Evolutionary conservation across 2,797 vertebrate genomes (phyloP), one percentile per base, ranked within the genome.

Genomic region (Darevskia mixta): DNA sequence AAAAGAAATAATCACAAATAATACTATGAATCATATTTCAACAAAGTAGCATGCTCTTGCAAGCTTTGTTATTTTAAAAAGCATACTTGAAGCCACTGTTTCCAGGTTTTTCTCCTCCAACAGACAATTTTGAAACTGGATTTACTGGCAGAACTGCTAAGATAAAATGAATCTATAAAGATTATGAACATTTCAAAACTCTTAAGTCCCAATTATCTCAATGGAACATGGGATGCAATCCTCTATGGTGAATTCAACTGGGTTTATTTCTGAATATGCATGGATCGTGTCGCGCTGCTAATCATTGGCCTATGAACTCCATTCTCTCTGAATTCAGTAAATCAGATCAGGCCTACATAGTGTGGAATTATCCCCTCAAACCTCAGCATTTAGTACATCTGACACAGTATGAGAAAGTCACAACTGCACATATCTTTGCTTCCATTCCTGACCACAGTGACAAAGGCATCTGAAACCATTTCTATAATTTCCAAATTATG

Each of bases 401-500:
- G 55, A 11, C n/a, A 35, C 20, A 41, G 35, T 10, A 41, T 38
- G 25, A 81, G 61, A 23, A 66, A 81, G 23, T 25, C 32, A 64
- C 27, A 66, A 45, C 38, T 67, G 29, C 61, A 61, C 29, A 78
- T 32, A 9, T 77, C 43, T 18, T 15, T 23, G 58, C 9, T 32
- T 61, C 10, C 49, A 43, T 77, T 32, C 64, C 29, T 67, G 29
- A 49, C 10, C 10, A 25, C 17, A 83, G 15, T 32, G 8, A 38
- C 66, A 83, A 85, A 77, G 75, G n/a, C 11, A 78, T 78, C 41
- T 78, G 35, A 78, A 86, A 86, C 61, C 23, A 67, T 45, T 69
- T 86, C 45, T 49, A 91, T 23, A 82, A 88, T 58, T 55, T 69
- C 49, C 86, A 90, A 85, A 82, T 25, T 45, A 45, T 77, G 3